These are phyloP conservation scores for Drosophila navojoa DNA, from an alignment of 1,140 invertebrate species.

Conservation along the genomic window DNA sequence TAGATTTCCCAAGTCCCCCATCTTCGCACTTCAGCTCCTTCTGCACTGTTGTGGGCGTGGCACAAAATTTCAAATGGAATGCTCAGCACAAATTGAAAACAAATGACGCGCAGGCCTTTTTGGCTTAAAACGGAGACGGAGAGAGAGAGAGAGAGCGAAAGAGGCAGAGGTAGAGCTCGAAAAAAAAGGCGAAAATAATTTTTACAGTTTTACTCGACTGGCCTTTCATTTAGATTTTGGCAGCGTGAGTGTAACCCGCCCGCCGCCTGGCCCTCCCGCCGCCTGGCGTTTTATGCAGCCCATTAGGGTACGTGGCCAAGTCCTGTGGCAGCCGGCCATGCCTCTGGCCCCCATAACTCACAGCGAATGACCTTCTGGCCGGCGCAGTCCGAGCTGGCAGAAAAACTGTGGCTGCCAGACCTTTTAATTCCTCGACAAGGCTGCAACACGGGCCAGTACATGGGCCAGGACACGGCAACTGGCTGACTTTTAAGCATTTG, in stretches of 20 bases:
- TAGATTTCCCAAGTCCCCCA: constrained; percentile 6
- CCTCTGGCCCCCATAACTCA: constrained; percentile 73
- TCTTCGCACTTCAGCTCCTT: too few species aligned
- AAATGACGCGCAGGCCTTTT: constrained; percentile 69
- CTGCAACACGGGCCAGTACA: constrained; percentile 56
- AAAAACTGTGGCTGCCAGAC: constrained; percentile 35
- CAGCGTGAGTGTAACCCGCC: background rate
- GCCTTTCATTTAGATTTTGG: constrained; percentile 45
- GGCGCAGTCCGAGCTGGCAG: constrained; percentile 34
- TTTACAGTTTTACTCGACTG: constrained; percentile 47
- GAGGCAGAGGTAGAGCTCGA: background rate
- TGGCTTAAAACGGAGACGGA: background rate
- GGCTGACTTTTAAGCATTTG: constrained; percentile 56
- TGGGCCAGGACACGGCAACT: constrained; percentile 20
- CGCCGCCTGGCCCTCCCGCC: background rate
- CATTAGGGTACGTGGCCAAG: constrained; percentile 63
- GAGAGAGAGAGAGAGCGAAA: background rate
- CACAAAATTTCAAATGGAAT: constrained; percentile 63
- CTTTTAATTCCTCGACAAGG: constrained; percentile 72
- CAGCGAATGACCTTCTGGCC: constrained; percentile 75
- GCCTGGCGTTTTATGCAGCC: constrained; percentile 31
- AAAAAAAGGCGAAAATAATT: constrained; percentile 34
- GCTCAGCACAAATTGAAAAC: constrained; percentile 75
- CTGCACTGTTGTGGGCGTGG: constrained; percentile 12
- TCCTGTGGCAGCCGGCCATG: constrained; percentile 33